phyloP scores from a whole-genome alignment of 1,140 invertebrate genomes.

The Hirudo medicinalis region DNA sequence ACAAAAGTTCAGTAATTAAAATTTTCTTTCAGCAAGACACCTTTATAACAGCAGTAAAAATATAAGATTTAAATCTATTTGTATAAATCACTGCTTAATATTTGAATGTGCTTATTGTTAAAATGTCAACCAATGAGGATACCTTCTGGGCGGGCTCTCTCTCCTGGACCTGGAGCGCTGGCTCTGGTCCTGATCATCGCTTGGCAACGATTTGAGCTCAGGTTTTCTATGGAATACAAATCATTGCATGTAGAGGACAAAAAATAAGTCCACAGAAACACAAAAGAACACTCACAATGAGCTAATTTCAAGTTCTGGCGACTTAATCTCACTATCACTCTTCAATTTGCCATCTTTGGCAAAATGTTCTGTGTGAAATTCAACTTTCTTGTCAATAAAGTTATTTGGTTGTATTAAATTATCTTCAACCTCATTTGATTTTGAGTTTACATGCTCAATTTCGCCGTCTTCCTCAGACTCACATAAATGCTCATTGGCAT shows the following conservation, averaged over 20 bases:
- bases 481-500: conserved; percentile 28
- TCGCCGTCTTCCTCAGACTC: conserved; percentile 36
- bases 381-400: neutral
- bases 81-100: too few relatives aligned
- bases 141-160: too few relatives aligned
- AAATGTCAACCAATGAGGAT: too few relatives aligned
- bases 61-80: too few relatives aligned
- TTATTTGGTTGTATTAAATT: neutral
- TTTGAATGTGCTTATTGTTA: too few relatives aligned
- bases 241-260: too few relatives aligned
- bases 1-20: too few relatives aligned
- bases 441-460: conserved; percentile 30
- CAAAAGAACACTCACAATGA: conserved; percentile 14
- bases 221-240: conserved; percentile 20
- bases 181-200: neutral
- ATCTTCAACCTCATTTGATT: conserved; percentile 17
- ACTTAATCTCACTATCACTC: conserved; percentile 23
- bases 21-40: too few relatives aligned
- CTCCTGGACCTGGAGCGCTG: too few relatives aligned
- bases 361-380: neutral
- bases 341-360: conserved; percentile 14
- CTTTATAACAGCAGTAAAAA: too few relatives aligned
- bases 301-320: conserved; percentile 19
- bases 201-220: conserved; percentile 25
- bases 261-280: too few relatives aligned